Evolutionary conservation across 1,140 invertebrate species (phyloP), one percentile per base, ranked within the genome.

Genomic region (Aleiodes sp.): DNA sequence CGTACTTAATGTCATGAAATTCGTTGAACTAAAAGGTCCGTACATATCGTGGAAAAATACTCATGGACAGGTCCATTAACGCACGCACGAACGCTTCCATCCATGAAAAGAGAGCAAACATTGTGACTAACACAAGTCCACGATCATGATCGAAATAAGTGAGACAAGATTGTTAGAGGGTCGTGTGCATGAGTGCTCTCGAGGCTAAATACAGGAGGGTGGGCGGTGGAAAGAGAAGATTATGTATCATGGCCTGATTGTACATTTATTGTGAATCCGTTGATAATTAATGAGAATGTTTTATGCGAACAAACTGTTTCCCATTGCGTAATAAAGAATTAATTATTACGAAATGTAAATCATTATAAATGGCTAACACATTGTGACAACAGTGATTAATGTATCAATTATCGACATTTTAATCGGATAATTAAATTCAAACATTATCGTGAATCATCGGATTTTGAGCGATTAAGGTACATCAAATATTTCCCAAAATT

Each of bases 21-120:
- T n/a, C n/a, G n/a, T 21, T 46, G 52, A 66, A 10, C 4, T 6
- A 60, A 26, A 28, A 60, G 57, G 8, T 19, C 4, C 64, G 7
- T 12, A 39, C 43, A 35, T 29, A 16, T 33, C 64, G 10, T 35
- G 24, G 24, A 46, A 66, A 46, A 66, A 46, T 46, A 59, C 64
- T 56, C 43, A 31, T 56, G 64, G 43, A 66, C 41, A 57, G 43
- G 43, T 29, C 64, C 64, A 43, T 66, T 66, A 66, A 66, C 64
- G 31, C 64, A 46, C 52, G 46, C 16, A 19, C 52, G 31, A 66
- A 31, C 31, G 52, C 64, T 66, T 56, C 64, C 52, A 14, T 28
- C 43, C 64, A 7, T 39, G 10, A 39, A 39, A 39, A 39, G 37
- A 39, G 37, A 39, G 37, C 14, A 39, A 39, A 39, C 37, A 39